Evolutionary conservation across 1,140 invertebrate genomes (phyloP).

Genomic region (Glossosoma conforme): DNA sequence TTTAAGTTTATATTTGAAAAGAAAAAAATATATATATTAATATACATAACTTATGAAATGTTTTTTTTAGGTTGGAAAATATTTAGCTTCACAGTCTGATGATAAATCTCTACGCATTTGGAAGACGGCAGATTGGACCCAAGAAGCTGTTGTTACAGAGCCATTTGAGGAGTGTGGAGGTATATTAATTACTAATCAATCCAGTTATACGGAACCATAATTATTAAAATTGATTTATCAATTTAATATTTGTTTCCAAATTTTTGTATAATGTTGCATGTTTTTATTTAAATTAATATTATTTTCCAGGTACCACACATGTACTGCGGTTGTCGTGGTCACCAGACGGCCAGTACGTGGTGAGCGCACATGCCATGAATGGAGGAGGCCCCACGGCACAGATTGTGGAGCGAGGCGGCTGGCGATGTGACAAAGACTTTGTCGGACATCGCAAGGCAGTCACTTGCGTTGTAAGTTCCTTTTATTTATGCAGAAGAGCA

Average conservation of each 20-base stretch:
- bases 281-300: conserved; percentile 1
- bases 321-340: conserved; percentile 93
- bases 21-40: too few relatives aligned
- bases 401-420: conserved; percentile 87
- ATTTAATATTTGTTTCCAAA: too few relatives aligned
- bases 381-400: conserved; percentile 92
- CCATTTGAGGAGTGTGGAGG: conserved; percentile 90
- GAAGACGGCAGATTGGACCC: conserved; percentile 90
- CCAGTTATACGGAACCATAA: too few relatives aligned
- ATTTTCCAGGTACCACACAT: conserved; percentile 75
- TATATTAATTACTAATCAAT: conserved; percentile 21
- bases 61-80: conserved; percentile 74
- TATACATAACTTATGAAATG: too few relatives aligned
- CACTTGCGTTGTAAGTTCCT: conserved; percentile 76
- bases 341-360: conserved; percentile 93
- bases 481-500: too few relatives aligned
- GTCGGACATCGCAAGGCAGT: conserved; percentile 96
- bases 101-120: conserved; percentile 92
- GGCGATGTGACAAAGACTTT: conserved; percentile 92
- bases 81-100: conserved; percentile 93
- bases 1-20: too few relatives aligned
- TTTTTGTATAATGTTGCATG: neutral
- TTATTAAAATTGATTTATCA: too few relatives aligned
- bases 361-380: conserved; percentile 98
- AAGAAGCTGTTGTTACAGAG: conserved; percentile 78